Base-by-base conservation (phyloP, 2,113 vertebrate genomes). In the Pavo muticus region DNA sequence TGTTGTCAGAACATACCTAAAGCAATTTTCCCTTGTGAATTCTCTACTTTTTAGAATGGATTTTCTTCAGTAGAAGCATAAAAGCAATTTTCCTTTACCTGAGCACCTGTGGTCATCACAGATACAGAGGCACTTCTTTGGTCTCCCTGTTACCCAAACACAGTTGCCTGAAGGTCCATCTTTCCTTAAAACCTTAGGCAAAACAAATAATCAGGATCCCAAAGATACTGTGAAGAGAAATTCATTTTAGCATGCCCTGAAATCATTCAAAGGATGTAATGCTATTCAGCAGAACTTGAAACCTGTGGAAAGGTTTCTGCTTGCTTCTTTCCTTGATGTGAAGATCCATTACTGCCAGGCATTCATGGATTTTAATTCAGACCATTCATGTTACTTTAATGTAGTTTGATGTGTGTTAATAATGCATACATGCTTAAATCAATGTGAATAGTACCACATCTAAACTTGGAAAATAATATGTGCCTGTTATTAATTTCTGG, bases 401-500 rank as follows among this genome's bases (percentile, higher is more conserved):
- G 83, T 40, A 96, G 84, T 93, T 92, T 97, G 94, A 91, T 94
- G 79, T 91, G 85, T 5, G 83, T 95, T 94, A 97, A 90, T 96
- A 95, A 90, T 94, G 44, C 65, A 96, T 96, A 81, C n/a, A 61
- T 88, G 69, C 83, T 35, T 94, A 91, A 95, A 87, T 95, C 88
- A 91, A 14, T 72, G 54, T 80, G 65, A 96, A 63, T 3, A n/a
- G 67, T 72, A 93, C 47, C 52, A 54, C 40, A 19, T 54, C 69
- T 86, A 88, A 91, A 93, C 82, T 95, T 78, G 60, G 73, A 78
- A 40, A 81, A 42, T 25, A 81, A 84, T 93, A 90, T 94, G 80
- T 94, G 83, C 73, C 81, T 90, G 65, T 32, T 94, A 75, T 75
- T 91, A 87, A 90, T 84, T 94, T 78, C 72, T 93, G 18, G 23